Conservation (phyloP, 2,888 invertebrate genomes). For the Crossocerus cetratus region DNA sequence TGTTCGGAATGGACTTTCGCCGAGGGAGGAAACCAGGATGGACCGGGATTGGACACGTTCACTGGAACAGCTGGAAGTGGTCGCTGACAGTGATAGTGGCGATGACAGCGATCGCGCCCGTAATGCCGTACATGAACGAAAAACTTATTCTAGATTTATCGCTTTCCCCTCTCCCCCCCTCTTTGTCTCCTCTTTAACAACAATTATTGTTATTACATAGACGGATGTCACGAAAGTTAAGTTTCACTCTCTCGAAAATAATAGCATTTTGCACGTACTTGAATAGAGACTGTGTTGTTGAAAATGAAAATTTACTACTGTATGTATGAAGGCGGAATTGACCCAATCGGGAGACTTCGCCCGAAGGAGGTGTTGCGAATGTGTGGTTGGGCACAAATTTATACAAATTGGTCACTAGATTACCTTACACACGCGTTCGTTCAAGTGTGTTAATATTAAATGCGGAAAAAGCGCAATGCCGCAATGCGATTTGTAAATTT, state of each 20-base stretch:
- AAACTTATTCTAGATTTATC: slow-evolving; percentile 18
- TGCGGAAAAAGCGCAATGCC: slow-evolving; percentile 35
- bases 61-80: neutral
- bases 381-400: slow-evolving; percentile 29
- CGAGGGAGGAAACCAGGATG: neutral
- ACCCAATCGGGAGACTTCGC: slow-evolving; percentile 8
- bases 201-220: slow-evolving; percentile 1
- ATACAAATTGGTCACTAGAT: slow-evolving; percentile 22
- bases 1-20: slow-evolving; percentile 4
- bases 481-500: slow-evolving; percentile 26
- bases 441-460: slow-evolving; percentile 28
- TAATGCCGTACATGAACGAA: slow-evolving; percentile 4
- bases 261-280: slow-evolving; percentile 25
- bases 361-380: neutral
- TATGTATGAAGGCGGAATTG: slow-evolving; percentile 22
- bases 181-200: slow-evolving; percentile 3
- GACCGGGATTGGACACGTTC: neutral
- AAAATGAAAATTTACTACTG: slow-evolving; percentile 11
- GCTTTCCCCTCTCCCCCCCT: neutral
- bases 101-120: neutral
- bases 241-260: neutral
- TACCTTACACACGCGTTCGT: slow-evolving; percentile 21
- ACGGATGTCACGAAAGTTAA: neutral
- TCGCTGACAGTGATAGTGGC: neutral
- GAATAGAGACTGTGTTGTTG: slow-evolving; percentile 21